Percentiles rank a stretch among this genome's conserved stretches.
phyloP scores from a whole-genome alignment of 2,888 invertebrate species.

The Allygus modestus region DNA sequence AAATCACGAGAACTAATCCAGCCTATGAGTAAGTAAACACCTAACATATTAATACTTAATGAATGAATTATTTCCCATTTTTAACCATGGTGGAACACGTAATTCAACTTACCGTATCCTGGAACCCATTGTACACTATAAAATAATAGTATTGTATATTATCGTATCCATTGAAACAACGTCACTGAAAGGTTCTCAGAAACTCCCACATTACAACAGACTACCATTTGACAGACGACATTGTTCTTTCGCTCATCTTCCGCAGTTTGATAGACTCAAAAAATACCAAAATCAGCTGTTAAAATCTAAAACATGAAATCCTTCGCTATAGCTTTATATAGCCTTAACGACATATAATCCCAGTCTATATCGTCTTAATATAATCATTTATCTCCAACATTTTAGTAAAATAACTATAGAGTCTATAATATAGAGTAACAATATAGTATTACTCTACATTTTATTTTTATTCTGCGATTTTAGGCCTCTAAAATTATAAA shows the following conservation, averaged over 20 bases:
- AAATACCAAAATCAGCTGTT: neutral
- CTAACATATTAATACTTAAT: too few relatives aligned
- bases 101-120: constrained; percentile 16
- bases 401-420: too few relatives aligned
- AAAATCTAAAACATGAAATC: too few relatives aligned
- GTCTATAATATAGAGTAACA: too few relatives aligned
- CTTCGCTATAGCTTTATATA: too few relatives aligned
- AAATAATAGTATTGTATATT: neutral
- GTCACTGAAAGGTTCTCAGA: constrained; percentile 33
- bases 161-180: constrained; percentile 12
- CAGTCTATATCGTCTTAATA: too few relatives aligned
- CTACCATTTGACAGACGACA: constrained; percentile 32
- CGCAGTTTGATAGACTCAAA: neutral
- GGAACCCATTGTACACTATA: constrained; percentile 24
- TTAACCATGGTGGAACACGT: neutral
- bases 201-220: constrained; percentile 47
- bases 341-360: too few relatives aligned
- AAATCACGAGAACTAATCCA: neutral
- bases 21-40: neutral
- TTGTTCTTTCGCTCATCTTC: constrained; percentile 15
- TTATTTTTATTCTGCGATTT: too few relatives aligned
- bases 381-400: too few relatives aligned
- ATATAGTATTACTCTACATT: too few relatives aligned
- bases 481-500: too few relatives aligned
- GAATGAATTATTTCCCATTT: too few relatives aligned